phyloP scores from a whole-genome alignment of 2,797 vertebrate genomes.

The Pristis pectinata region DNA sequence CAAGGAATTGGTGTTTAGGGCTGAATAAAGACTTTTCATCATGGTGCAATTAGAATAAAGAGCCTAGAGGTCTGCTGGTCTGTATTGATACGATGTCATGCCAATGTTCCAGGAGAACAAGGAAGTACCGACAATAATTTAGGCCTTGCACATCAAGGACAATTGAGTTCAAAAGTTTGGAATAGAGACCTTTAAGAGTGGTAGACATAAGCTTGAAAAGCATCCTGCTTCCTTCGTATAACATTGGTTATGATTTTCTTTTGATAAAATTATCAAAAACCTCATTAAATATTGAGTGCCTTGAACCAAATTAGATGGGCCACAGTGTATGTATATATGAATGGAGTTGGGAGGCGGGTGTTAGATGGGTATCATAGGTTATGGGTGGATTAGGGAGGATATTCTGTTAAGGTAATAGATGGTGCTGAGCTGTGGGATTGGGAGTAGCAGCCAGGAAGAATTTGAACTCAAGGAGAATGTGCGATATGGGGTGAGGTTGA shows the following conservation, averaged over 20 bases:
- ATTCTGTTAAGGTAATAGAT: background rate
- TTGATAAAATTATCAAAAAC: background rate
- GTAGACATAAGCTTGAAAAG: background rate
- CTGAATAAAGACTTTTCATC: background rate
- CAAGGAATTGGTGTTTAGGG: background rate
- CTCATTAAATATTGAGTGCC: background rate
- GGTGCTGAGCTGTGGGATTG: background rate
- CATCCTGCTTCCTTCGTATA: background rate
- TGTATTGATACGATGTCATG: background rate
- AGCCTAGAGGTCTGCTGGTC: background rate
- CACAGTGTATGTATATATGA: background rate
- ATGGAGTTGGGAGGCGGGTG: background rate
- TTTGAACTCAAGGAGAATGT: background rate
- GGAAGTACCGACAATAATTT: background rate
- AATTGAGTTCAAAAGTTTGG: background rate
- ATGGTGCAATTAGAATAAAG: background rate
- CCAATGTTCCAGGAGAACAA: background rate
- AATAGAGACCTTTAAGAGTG: background rate
- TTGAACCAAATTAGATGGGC: background rate
- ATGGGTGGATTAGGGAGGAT: background rate
- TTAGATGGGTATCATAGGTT: background rate
- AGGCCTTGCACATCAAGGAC: background rate
- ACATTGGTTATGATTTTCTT: background rate
- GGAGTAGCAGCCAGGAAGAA: background rate
- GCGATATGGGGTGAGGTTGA: background rate